Evolutionary conservation across 2,113 vertebrate species (phyloP), one percentile per base, ranked within the genome.

Genomic region (Spea multiplicata): DNA sequence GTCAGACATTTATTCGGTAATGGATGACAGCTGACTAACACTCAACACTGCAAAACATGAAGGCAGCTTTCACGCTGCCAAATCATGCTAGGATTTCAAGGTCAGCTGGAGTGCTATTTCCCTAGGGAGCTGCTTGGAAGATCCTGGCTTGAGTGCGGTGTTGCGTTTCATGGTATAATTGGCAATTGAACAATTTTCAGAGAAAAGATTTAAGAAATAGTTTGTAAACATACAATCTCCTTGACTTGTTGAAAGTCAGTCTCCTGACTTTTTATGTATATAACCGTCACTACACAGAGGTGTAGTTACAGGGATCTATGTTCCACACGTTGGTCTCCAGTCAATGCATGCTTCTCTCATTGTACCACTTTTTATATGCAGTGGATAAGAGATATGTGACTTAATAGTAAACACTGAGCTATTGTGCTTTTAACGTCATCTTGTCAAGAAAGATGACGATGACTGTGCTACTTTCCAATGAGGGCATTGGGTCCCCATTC

Each of bases 61-160:
- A 66, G 70, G 13, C 64, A 67, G 64, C 68, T 74, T 74, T 74
- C 71, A 49, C 50, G 13, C 59, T 74, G 78, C 64, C 78, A 80
- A 80, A 80, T 66, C 61, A 68, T 61, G 71, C 78, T 80, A 74
- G 68, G 13, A 73, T 80, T 44, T 74, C 64, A 80, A 80, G 78
- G 78, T 80, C 78, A 80, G 17, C n/a, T 44, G 8, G 5, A 68
- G 78, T 74, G 65, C 71, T 67, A 68, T 80, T 73, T 68, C 71
- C 78, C 78, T 17, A 55, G 44, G 71, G 78, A 80, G 64, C 8
- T 44, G 48, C 50, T 47, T 53, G 49, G 62, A 79, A 57, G 61
- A 66, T 59, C 44, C 64, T 47, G 45, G 14, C 64, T 74, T 80
- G 50, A 74, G 52, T 13, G 50, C 57, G 48, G 62, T 50, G 65